phyloP scores from a whole-genome alignment of 2,888 invertebrate genomes.

The Eretmocerus hayati region DNA sequence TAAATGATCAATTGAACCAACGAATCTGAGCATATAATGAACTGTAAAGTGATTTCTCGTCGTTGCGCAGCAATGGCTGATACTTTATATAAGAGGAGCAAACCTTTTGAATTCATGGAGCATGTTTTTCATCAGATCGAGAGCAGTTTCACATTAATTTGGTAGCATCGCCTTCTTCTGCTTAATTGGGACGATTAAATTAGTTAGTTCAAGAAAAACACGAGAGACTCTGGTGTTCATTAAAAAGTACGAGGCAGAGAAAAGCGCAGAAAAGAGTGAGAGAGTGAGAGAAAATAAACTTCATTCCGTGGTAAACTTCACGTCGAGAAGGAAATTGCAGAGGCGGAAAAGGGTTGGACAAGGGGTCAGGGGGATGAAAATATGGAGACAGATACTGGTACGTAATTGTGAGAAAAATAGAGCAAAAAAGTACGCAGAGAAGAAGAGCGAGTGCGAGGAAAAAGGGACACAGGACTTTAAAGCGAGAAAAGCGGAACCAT shows the following conservation, averaged over 20 bases:
- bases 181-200: neutral
- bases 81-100: too few relatives aligned
- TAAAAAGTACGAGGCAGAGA: neutral
- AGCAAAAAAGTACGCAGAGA: neutral
- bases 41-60: too few relatives aligned
- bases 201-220: neutral
- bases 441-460: neutral
- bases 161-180: too few relatives aligned
- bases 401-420: constrained; percentile 12
- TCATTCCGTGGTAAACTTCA: neutral
- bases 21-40: too few relatives aligned
- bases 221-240: neutral
- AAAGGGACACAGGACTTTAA: neutral
- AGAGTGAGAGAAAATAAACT: neutral
- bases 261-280: neutral
- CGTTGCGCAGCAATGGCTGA: too few relatives aligned
- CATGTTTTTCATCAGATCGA: too few relatives aligned
- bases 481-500: constrained; percentile 11
- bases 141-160: too few relatives aligned
- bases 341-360: neutral
- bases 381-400: neutral
- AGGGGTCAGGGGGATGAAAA: neutral
- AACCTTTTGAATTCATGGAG: too few relatives aligned
- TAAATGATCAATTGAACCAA: too few relatives aligned
- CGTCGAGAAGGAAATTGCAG: neutral